Percentiles rank a stretch among this genome's conserved stretches.
These are phyloP conservation scores for Vespertilio murinus DNA, from an alignment of 2,797 vertebrate genomes.

Conservation along the genomic window DNA sequence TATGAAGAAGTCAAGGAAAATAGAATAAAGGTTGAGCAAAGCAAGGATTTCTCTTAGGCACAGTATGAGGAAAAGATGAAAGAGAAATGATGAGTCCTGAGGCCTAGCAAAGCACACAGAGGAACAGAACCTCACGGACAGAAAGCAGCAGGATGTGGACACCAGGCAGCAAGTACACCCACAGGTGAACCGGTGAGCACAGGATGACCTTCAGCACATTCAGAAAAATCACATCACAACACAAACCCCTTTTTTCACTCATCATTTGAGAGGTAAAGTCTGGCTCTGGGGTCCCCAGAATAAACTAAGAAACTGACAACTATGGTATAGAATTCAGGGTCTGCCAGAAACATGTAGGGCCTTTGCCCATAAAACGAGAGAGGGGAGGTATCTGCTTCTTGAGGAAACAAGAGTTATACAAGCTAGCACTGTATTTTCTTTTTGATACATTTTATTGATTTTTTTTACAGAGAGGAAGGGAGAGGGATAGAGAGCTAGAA, in stretches of 20 bases:
- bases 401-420: background rate
- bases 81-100: background rate
- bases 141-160: background rate
- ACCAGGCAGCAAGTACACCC: background rate
- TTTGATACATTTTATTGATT: too few species aligned
- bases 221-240: background rate
- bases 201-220: background rate
- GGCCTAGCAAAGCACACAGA: conserved; percentile 12
- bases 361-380: background rate
- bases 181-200: background rate
- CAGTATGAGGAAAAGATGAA: conserved; percentile 19
- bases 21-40: conserved; percentile 21
- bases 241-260: background rate
- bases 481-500: too few species aligned
- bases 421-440: background rate
- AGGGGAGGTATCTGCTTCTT: background rate
- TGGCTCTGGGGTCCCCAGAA: background rate
- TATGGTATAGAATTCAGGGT: background rate
- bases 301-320: conserved; percentile 35
- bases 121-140: background rate
- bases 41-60: conserved; percentile 4
- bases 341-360: background rate
- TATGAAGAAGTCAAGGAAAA: conserved; percentile 53
- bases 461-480: too few species aligned
- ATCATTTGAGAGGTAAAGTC: background rate